These are phyloP conservation scores for Prunella fulvescens DNA, from an alignment of 2,113 vertebrate species.

Conservation along the genomic window DNA sequence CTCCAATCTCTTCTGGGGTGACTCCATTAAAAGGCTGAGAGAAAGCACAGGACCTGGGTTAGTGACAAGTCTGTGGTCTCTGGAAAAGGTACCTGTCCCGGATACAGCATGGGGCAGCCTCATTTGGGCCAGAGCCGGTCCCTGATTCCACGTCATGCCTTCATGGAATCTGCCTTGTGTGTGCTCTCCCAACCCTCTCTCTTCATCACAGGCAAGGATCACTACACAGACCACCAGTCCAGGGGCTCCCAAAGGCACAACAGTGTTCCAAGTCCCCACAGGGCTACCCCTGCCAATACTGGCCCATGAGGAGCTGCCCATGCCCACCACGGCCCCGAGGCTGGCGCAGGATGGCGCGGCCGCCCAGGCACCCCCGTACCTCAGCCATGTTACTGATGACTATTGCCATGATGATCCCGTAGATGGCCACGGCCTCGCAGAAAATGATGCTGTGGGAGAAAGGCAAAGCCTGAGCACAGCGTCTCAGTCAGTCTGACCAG, in stretches of 20 bases:
- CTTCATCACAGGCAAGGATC: neutral
- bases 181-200: neutral
- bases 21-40: constrained; percentile 83
- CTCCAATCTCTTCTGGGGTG: constrained; percentile 88
- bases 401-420: constrained; percentile 99
- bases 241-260: neutral
- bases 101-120: fast-evolving
- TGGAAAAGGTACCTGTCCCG: neutral
- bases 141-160: neutral
- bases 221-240: neutral
- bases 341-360: fast-evolving
- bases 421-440: constrained; percentile 98
- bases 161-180: neutral
- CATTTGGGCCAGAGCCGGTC: neutral
- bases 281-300: fast-evolving
- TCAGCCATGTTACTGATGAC: constrained; percentile 98
- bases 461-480: neutral
- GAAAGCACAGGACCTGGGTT: neutral
- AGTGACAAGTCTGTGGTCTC: neutral
- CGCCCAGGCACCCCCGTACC: constrained; percentile 69
- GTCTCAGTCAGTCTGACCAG: neutral
- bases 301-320: neutral
- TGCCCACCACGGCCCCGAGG: fast-evolving
- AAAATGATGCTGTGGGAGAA: constrained; percentile 88
- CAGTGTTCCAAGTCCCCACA: neutral